Evolutionary conservation across 2,797 vertebrate species (phyloP).

Genomic region (Cossypha dichroa): DNA sequence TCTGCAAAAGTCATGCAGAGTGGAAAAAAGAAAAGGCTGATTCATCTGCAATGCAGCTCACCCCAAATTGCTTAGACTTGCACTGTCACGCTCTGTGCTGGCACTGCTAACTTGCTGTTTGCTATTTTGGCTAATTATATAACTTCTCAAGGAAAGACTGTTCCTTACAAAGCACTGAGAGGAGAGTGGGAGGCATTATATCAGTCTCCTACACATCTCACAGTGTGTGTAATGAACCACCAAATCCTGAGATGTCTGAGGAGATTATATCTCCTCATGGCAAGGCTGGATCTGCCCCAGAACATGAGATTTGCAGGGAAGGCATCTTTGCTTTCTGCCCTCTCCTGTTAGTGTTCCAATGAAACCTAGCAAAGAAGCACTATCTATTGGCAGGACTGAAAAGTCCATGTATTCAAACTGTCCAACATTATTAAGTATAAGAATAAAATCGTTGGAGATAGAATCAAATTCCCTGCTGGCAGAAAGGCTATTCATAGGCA

Average conservation of each 20-base stretch:
- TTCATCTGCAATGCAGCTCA: conserved; percentile 30
- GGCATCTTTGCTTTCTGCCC: neutral
- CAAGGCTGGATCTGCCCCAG: neutral
- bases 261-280: neutral
- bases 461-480: neutral
- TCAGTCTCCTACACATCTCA: neutral
- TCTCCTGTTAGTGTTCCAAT: neutral
- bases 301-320: neutral
- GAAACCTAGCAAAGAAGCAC: neutral
- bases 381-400: neutral
- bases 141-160: neutral
- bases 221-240: neutral
- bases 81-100: neutral
- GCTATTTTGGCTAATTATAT: neutral
- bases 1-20: neutral
- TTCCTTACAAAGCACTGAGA: neutral
- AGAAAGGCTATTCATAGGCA: neutral
- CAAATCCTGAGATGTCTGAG: neutral
- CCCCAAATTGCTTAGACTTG: neutral
- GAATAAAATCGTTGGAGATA: neutral
- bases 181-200: neutral
- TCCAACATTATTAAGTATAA: neutral
- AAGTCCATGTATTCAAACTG: neutral
- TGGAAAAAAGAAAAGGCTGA: neutral
- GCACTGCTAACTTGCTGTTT: neutral